phyloP scores from a whole-genome alignment of 2,888 invertebrate species.

The Rhodophaea formosa region DNA sequence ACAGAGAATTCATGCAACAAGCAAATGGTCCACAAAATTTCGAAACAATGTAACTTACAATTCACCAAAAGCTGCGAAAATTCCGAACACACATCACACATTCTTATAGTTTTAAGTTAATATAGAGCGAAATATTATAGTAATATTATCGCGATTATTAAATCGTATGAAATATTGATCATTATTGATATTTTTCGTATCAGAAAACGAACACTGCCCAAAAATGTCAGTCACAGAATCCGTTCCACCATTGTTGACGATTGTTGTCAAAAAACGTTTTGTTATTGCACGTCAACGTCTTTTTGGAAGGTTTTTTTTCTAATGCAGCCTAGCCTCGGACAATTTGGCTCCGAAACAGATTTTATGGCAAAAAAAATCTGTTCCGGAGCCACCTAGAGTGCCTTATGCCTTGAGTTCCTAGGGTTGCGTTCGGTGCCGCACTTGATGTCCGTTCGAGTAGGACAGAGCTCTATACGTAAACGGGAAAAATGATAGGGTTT shows the following conservation, averaged over 20 bases:
- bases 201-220: constrained; percentile 73
- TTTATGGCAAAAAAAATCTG: no score
- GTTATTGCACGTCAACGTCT: constrained; percentile 30
- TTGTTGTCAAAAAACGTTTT: constrained; percentile 76
- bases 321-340: no score
- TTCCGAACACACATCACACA: constrained; percentile 97
- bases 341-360: no score
- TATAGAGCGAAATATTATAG: constrained; percentile 66
- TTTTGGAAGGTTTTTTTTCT: no score
- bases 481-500: no score
- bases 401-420: no score
- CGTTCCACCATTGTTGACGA: constrained; percentile 79
- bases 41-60: constrained; percentile 80
- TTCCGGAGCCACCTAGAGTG: no score
- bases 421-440: no score
- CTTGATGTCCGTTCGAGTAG: no score
- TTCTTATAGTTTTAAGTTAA: constrained; percentile 79
- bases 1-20: constrained; percentile 35
- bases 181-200: constrained; percentile 77
- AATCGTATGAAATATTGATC: constrained; percentile 64
- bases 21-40: constrained; percentile 56
- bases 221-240: constrained; percentile 73
- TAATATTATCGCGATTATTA: constrained; percentile 66
- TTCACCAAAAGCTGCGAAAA: constrained; percentile 93
- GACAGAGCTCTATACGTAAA: no score